phyloP scores from a whole-genome alignment of 2,888 invertebrate species.

The Sminthurinus aureus region DNA sequence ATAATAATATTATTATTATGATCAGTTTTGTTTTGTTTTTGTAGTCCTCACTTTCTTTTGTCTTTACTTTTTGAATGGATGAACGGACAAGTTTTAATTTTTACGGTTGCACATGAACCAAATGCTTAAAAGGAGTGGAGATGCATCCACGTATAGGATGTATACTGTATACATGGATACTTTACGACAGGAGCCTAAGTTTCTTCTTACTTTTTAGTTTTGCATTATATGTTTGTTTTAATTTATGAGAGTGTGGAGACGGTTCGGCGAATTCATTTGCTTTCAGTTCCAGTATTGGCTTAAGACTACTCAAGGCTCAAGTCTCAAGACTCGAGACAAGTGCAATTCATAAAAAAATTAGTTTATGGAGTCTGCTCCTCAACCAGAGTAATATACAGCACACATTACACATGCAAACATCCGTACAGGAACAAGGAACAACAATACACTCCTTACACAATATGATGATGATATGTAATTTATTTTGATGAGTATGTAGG shows the following conservation, averaged over 20 bases:
- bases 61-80: conserved; percentile 23
- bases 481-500: not conserved
- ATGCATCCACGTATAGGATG: too few relatives aligned
- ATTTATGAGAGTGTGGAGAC: conserved; percentile 19
- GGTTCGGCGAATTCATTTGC: conserved; percentile 13
- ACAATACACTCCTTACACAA: too few relatives aligned
- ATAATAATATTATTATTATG: not conserved
- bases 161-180: not conserved
- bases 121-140: too few relatives aligned
- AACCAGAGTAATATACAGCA: not conserved
- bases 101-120: conserved; percentile 24
- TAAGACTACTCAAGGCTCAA: not conserved
- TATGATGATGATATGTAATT: not conserved
- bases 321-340: not conserved
- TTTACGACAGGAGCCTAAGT: not conserved
- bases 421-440: not conserved
- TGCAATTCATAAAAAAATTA: not conserved
- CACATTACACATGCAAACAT: not conserved
- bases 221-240: conserved; percentile 20
- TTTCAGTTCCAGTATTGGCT: not conserved
- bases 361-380: not conserved
- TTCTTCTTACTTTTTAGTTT: not conserved
- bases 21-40: conserved; percentile 11
- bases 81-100: not conserved
- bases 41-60: conserved; percentile 7